Evolutionary conservation across 1,140 invertebrate species (phyloP), one percentile per base, ranked within the genome.

Genomic region (Neomicropteryx cornuta): DNA sequence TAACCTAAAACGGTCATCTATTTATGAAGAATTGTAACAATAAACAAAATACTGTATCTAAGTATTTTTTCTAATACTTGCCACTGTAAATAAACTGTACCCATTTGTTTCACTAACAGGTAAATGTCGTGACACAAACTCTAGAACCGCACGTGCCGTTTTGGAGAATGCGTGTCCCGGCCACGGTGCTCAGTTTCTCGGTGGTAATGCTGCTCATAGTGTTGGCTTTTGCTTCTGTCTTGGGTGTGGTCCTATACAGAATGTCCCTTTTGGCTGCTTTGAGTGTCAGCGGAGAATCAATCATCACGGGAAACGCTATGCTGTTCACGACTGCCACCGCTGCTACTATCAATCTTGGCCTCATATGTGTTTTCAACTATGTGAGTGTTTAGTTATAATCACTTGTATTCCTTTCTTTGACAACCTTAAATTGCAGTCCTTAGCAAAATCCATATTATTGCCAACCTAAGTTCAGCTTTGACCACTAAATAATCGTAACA

Each of bases 201-300:
- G 72, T 89, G 42, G 83, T 93, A 20, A 50, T 90, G 22, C 59
- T 92, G 13, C 60, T 92, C 43, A 83, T 88, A 53, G 58, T 66
- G 16, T 58, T 95, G 49, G 91, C 91, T 1, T 63, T 96, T 33
- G 86, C 81, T 6, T 79, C 88, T 0, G 87, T 97, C 8, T 66
- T 95, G 41, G 91, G 81, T 10, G 89, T 96, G 18, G 89, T 96
- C 46, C 63, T 95, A 1, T 96, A 96, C 61, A 73, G 93, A 29
- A 90, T 96, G 77, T 85, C 88, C 2, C 69, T 91, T 34, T 64
- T 91, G 46, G 83, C 87, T 3, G 75, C 79, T 1, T 58, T 83
- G 11, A 74, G 68, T 48, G 63, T 79, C 19, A 68, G 66, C 16
- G 55, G 65, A 16, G 69, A 70, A 44, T 61, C 75, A 5, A 68